A percentile compares a stretch with the other conserved stretches of the same genome.
These are phyloP conservation scores for Drosophila kokeensis DNA, from an alignment of 2,888 invertebrate species.

Conservation along the genomic window DNA sequence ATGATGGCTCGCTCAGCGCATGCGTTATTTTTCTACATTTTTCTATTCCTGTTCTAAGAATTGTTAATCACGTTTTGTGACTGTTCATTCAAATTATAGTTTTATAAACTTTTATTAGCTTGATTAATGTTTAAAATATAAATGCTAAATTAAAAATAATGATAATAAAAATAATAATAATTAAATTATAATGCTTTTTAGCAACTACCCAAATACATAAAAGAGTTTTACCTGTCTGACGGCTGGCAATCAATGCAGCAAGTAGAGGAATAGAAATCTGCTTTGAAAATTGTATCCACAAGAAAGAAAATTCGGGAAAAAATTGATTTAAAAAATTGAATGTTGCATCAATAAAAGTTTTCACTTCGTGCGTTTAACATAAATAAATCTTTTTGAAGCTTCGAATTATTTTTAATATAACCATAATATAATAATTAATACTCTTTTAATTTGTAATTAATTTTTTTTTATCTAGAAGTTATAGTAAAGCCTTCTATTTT, in stretches of 20 bases:
- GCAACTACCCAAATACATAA: not conserved
- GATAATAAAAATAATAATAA: too few relatives aligned
- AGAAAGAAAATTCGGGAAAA: not conserved
- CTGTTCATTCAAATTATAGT: not conserved
- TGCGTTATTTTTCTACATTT: not conserved
- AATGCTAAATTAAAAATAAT: too few relatives aligned
- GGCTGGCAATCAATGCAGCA: not conserved
- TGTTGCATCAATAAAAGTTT: not conserved
- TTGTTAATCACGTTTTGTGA: not conserved
- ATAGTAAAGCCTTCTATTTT: not conserved
- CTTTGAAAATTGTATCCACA: not conserved
- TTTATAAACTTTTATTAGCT: too few relatives aligned
- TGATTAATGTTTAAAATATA: too few relatives aligned
- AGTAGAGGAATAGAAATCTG: not conserved
- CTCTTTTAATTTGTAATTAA: not conserved
- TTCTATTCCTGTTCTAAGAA: not conserved
- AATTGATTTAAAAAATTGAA: not conserved
- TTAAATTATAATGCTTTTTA: not conserved
- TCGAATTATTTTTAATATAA: not conserved
- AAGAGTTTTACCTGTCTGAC: not conserved
- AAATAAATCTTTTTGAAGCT: not conserved
- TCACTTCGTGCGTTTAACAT: not conserved
- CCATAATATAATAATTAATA: accelerated
- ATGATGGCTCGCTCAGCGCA: conserved; percentile 10
- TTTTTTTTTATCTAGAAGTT: too few relatives aligned